These are phyloP conservation scores for Zoanthus solanderi DNA, from an alignment of 92 coral and sea anemone species.

Conservation along the genomic window DNA sequence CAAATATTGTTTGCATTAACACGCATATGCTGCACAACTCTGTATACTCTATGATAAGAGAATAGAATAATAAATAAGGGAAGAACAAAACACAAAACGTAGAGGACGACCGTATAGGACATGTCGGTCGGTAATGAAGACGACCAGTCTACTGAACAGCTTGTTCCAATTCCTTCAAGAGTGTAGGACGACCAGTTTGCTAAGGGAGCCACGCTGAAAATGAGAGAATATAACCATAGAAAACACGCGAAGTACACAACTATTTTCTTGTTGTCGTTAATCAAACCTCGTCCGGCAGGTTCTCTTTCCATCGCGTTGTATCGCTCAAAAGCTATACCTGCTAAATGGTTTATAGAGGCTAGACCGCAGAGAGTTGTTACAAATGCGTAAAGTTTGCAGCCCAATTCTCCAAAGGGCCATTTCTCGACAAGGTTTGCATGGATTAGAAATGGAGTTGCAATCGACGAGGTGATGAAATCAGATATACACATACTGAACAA, in stretches of 20 bases:
- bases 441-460: background rate
- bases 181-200: constrained; percentile 19
- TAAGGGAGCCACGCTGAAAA: constrained; percentile 3
- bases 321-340: constrained; percentile 2
- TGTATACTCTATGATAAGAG: background rate
- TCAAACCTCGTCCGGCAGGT: background rate
- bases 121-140: background rate
- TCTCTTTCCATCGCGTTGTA: constrained; percentile 12
- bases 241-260: background rate
- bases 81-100: background rate
- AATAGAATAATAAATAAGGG: background rate
- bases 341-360: background rate
- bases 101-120: background rate
- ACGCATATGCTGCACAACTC: background rate
- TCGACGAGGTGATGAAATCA: background rate
- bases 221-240: background rate
- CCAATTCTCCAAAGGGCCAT: constrained; percentile 20
- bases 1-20: constrained; percentile 1
- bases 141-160: background rate
- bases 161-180: constrained; percentile 1
- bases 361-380: background rate
- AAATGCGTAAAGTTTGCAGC: constrained; percentile 5
- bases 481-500: constrained; percentile 14
- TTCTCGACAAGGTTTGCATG: background rate
- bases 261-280: background rate